These are phyloP conservation scores for Sipunculus nudus DNA, from an alignment of 2,888 invertebrate genomes.

Conservation along the genomic window DNA sequence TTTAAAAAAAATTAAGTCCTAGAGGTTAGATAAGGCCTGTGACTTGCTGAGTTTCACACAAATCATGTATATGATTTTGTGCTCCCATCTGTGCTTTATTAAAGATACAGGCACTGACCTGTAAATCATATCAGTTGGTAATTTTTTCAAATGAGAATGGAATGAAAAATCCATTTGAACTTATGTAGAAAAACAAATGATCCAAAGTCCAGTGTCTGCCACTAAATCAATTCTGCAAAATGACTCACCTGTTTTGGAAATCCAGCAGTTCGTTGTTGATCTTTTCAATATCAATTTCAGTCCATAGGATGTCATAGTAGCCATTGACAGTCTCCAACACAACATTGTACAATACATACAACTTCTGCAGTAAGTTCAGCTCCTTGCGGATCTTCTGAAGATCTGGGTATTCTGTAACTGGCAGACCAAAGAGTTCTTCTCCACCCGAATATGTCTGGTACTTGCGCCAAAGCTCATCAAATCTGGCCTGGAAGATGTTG, in stretches of 20 bases:
- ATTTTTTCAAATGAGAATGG: too few relatives aligned
- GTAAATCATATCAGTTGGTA: too few relatives aligned
- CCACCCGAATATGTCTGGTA: slow-evolving; percentile 93
- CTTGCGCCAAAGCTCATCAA: slow-evolving; percentile 96
- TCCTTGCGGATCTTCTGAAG: slow-evolving; percentile 92
- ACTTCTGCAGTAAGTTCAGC: slow-evolving; percentile 91
- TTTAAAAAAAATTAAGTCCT: too few relatives aligned
- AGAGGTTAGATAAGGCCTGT: too few relatives aligned
- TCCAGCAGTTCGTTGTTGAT: slow-evolving; percentile 97
- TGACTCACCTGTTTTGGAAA: slow-evolving; percentile 87
- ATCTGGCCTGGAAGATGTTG: slow-evolving; percentile 79
- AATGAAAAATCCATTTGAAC: too few relatives aligned
- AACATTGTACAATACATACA: slow-evolving; percentile 94
- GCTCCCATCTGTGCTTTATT: too few relatives aligned
- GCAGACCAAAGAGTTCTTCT: slow-evolving; percentile 92
- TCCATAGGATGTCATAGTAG: slow-evolving; percentile 97
- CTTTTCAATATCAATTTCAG: slow-evolving; percentile 94
- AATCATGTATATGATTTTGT: too few relatives aligned
- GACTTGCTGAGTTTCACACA: too few relatives aligned
- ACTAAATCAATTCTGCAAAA: too few relatives aligned
- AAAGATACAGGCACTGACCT: too few relatives aligned
- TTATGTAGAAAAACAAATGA: not conserved
- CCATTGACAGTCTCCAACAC: slow-evolving; percentile 95
- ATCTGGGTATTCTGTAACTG: slow-evolving; percentile 92
- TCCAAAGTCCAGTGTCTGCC: too few relatives aligned